Conservation (phyloP, 2,888 invertebrate genomes). For the Apamea crenata region DNA sequence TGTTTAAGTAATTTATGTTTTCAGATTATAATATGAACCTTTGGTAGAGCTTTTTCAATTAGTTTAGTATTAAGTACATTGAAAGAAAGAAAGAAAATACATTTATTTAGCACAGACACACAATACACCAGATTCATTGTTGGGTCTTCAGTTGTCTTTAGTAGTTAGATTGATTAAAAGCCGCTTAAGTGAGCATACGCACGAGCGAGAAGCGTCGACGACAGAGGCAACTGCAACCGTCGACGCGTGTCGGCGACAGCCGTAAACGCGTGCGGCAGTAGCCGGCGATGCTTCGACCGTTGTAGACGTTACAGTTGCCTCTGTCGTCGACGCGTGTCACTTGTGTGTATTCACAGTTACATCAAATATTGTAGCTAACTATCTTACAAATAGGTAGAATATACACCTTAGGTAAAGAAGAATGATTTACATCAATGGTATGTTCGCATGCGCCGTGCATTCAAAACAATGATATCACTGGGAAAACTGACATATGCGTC, state of each 20-base stretch:
- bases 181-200: no score
- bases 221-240: no score
- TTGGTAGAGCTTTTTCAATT: not conserved
- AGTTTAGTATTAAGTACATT: not conserved
- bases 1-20: not conserved
- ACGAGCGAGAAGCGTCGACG: no score
- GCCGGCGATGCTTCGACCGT: no score
- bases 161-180: not conserved
- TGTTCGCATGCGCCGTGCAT: slow-evolving; percentile 45
- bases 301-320: not conserved
- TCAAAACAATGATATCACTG: slow-evolving; percentile 64
- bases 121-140: not conserved
- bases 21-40: not conserved
- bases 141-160: not conserved
- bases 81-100: no score
- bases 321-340: not conserved
- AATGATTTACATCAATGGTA: slow-evolving; percentile 47
- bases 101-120: no score
- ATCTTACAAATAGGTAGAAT: slow-evolving; percentile 1
- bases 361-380: not conserved
- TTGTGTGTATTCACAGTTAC: not conserved
- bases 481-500: slow-evolving; percentile 49
- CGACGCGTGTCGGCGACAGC: no score
- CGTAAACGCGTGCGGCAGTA: no score
- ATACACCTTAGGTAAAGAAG: slow-evolving; percentile 11